phyloP scores from a whole-genome alignment of 2,797 vertebrate genomes.

The Tragelaphus eurycerus region DNA sequence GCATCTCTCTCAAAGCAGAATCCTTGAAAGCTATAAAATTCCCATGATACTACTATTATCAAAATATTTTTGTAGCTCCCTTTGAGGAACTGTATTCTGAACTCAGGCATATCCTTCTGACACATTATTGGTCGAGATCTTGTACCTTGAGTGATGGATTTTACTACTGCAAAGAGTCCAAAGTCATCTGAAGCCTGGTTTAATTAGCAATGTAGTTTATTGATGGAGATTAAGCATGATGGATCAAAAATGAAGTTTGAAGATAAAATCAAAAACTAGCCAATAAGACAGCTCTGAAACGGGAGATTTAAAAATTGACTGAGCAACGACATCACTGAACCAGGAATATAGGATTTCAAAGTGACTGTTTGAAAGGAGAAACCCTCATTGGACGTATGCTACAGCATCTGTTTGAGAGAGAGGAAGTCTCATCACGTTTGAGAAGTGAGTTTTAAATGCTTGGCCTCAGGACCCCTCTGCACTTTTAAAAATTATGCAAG shows the following conservation, averaged over 20 bases:
- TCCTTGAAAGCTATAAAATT: neutral
- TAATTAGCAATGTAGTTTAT: conserved; percentile 36
- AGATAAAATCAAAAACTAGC: conserved; percentile 24
- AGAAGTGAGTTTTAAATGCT: neutral
- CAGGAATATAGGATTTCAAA: conserved; percentile 41
- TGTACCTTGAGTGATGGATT: neutral
- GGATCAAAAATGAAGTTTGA: conserved; percentile 17
- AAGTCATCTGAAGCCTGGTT: neutral
- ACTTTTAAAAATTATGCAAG: neutral
- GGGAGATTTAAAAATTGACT: neutral
- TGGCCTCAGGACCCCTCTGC: neutral
- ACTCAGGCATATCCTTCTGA: neutral
- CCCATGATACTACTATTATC: neutral
- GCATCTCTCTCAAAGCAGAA: neutral
- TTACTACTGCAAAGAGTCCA: conserved; percentile 3
- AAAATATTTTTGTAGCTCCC: neutral
- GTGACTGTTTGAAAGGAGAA: neutral
- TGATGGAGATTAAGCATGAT: neutral
- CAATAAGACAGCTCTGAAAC: neutral
- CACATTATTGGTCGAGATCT: neutral
- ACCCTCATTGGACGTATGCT: neutral
- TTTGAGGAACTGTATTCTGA: neutral
- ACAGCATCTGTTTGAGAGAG: neutral
- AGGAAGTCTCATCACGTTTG: neutral
- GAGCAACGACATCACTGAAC: neutral